phyloP scores from a whole-genome alignment of 2,797 vertebrate species.

The Myotis findleyi region DNA sequence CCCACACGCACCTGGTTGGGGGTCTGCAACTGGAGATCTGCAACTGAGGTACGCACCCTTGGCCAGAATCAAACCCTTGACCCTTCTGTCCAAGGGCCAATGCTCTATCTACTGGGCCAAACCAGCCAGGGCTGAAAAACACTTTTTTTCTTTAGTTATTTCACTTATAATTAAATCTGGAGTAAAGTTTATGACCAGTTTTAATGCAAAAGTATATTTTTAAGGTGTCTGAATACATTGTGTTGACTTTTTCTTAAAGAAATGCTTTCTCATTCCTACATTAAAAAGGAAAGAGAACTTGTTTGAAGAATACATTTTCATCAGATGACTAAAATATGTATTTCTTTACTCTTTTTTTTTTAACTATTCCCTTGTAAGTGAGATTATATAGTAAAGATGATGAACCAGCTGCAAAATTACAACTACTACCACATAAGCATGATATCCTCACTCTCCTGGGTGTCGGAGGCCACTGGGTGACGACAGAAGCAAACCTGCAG shows the following conservation, averaged over 20 bases:
- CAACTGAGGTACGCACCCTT: too few species aligned
- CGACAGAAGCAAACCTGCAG: constrained; percentile 94
- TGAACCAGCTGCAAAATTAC: constrained; percentile 82
- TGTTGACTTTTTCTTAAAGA: constrained; percentile 57
- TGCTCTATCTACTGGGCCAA: too few species aligned
- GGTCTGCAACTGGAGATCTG: too few species aligned
- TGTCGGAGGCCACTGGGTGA: constrained; percentile 95
- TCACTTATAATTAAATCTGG: constrained; percentile 44
- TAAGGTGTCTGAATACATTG: constrained; percentile 45
- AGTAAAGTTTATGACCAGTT: constrained; percentile 39
- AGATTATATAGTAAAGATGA: constrained; percentile 89
- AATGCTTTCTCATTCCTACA: not conserved
- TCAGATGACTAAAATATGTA: constrained; percentile 56
- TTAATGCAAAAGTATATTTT: constrained; percentile 25
- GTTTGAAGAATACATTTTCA: constrained; percentile 60
- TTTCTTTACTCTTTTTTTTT: constrained; percentile 42
- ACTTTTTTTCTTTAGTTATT: constrained; percentile 34
- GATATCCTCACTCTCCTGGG: constrained; percentile 94
- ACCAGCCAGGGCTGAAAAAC: too few species aligned
- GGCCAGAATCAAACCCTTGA: too few species aligned
- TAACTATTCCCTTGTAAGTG: constrained; percentile 86
- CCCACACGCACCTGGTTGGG: too few species aligned
- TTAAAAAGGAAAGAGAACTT: not conserved
- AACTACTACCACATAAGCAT: constrained; percentile 94
- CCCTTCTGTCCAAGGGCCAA: too few species aligned